Evolutionary conservation across 1,140 invertebrate species (phyloP).

Genomic region (Diprion similis): DNA sequence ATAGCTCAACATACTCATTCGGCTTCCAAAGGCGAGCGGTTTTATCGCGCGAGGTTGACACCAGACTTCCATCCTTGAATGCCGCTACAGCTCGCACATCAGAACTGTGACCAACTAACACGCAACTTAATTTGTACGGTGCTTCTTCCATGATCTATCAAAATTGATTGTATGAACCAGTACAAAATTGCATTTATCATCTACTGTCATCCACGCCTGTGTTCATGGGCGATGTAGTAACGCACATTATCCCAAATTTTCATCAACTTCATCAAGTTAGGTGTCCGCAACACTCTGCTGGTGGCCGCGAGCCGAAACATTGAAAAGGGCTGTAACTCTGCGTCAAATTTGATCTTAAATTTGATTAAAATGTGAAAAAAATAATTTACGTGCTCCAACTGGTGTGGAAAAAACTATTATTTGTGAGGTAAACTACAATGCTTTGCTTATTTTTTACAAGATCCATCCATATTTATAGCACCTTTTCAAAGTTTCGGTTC

Average conservation of each 20-base stretch:
- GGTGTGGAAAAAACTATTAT: too few species aligned
- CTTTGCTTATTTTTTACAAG: too few species aligned
- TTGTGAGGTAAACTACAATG: too few species aligned
- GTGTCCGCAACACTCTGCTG: background rate
- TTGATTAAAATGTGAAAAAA: too few species aligned
- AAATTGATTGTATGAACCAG: background rate
- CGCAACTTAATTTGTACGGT: conserved; percentile 77
- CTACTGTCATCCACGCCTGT: background rate
- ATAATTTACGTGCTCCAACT: too few species aligned
- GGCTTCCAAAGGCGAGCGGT: conserved; percentile 85
- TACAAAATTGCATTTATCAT: background rate
- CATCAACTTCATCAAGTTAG: background rate
- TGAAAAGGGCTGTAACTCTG: too few species aligned
- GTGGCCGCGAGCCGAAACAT: background rate
- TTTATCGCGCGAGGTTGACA: conserved; percentile 87
- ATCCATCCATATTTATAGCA: too few species aligned
- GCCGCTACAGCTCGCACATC: conserved; percentile 82
- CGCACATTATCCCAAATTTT: background rate
- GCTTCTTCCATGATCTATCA: conserved; percentile 34
- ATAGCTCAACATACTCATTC: conserved; percentile 68
- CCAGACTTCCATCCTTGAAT: conserved; percentile 72
- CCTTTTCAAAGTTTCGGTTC: too few species aligned
- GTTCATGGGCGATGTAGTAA: background rate
- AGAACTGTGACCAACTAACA: conserved; percentile 78
- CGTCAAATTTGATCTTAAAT: too few species aligned